A percentile compares a stretch with the other conserved stretches of the same genome.
These are phyloP conservation scores for Alcedo quadribrachys DNA, from an alignment of 2,797 vertebrate species.

Conservation along the genomic window DNA sequence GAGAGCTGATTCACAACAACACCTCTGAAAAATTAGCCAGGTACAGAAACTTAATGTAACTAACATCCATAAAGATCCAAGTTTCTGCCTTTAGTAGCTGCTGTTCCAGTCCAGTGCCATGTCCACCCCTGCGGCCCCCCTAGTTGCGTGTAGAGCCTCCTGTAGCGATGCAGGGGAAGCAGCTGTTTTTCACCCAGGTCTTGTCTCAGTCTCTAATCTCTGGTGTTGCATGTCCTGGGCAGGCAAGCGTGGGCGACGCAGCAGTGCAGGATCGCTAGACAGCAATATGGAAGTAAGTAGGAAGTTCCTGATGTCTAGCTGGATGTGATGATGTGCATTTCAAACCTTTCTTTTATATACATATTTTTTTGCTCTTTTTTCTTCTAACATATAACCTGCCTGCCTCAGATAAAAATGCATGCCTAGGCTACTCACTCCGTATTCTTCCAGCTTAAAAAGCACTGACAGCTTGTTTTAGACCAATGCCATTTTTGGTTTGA, in stretches of 20 bases:
- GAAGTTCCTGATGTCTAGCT: conserved; percentile 82
- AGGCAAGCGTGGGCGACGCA: conserved; percentile 98
- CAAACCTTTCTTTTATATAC: conserved; percentile 82
- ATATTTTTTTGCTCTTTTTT: conserved; percentile 77
- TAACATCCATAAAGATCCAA: neutral
- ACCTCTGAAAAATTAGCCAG: neutral
- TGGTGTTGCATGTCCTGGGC: conserved; percentile 97
- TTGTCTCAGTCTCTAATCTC: conserved; percentile 93
- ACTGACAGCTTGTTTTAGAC: conserved; percentile 81
- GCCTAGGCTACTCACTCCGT: conserved; percentile 88
- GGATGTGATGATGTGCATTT: conserved; percentile 92
- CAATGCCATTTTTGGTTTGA: conserved; percentile 81
- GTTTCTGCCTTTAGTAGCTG: neutral
- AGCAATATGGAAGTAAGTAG: conserved; percentile 99
- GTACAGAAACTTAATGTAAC: neutral
- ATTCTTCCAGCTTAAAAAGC: conserved; percentile 69
- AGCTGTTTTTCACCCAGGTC: conserved; percentile 80
- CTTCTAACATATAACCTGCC: conserved; percentile 83
- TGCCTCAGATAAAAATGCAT: conserved; percentile 91
- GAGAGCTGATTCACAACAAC: neutral
- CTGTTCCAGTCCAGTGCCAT: neutral
- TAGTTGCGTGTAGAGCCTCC: conserved; percentile 60
- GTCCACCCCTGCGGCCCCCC: neutral
- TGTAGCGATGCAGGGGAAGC: conserved; percentile 68
- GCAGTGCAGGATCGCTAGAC: conserved; percentile 99